Conservation (phyloP, 2,113 vertebrate species). For the Nannobrachium achirus region DNA sequence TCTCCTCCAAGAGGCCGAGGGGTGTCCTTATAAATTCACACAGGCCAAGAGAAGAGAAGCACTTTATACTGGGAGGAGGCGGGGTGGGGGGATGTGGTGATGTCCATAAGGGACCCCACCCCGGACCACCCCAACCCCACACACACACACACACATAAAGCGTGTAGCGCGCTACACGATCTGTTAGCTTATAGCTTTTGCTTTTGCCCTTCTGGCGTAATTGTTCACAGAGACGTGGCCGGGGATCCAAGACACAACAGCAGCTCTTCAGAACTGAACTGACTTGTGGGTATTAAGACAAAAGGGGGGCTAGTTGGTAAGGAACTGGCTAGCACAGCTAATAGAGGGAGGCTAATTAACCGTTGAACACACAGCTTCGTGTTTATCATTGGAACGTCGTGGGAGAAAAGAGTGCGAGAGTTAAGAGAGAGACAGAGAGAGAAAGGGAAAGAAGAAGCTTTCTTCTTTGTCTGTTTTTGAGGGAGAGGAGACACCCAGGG, state of each 20-base stretch:
- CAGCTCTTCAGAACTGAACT: conserved; percentile 49
- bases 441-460: conserved; percentile 53
- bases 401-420: not conserved
- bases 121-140: conserved; percentile 2
- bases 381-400: too few species aligned
- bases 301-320: conserved; percentile 61
- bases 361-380: too few species aligned
- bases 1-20: conserved; percentile 69
- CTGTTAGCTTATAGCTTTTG: conserved; percentile 65
- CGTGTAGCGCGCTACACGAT: too few species aligned
- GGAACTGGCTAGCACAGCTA: conserved; percentile 59
- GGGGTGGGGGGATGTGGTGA: conserved; percentile 54
- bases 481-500: conserved; percentile 64
- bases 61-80: conserved; percentile 62
- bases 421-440: conserved; percentile 37
- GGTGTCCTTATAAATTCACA: conserved; percentile 71
- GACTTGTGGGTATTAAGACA: conserved; percentile 65
- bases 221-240: conserved; percentile 53
- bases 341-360: conserved; percentile 73
- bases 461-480: conserved; percentile 60
- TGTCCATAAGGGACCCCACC: conserved; percentile 53
- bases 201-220: conserved; percentile 60
- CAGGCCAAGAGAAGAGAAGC: conserved; percentile 58
- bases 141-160: conserved; percentile 46
- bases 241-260: conserved; percentile 47